phyloP scores from a whole-genome alignment of 2,888 invertebrate species.

The Eupithecia pulchellata region DNA sequence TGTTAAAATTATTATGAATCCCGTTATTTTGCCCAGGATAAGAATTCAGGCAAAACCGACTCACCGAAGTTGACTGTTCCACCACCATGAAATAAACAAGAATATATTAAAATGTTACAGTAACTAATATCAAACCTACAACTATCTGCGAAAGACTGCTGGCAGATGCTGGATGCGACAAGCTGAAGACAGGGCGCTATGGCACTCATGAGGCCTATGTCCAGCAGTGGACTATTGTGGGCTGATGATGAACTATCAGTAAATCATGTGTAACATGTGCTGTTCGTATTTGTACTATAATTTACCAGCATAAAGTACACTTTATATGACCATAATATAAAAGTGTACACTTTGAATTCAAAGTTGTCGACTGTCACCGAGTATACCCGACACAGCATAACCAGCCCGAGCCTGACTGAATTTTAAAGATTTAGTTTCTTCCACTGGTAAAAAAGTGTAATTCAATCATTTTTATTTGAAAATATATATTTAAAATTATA shows the following conservation, averaged over 20 bases:
- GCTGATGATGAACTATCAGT: too few species aligned
- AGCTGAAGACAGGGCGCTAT: too few species aligned
- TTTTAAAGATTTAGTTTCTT: not conserved
- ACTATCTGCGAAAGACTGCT: too few species aligned
- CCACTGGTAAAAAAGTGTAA: not conserved
- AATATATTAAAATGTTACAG: conserved; percentile 26
- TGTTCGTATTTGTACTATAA: not conserved
- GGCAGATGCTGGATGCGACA: too few species aligned
- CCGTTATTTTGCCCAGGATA: conserved; percentile 56
- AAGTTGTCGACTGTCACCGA: not conserved
- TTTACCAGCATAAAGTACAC: not conserved
- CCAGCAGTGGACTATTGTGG: too few species aligned
- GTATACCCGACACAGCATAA: not conserved
- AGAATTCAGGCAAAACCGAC: conserved; percentile 66
- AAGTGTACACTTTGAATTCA: not conserved
- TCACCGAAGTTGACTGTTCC: conserved; percentile 76
- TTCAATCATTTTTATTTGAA: not conserved
- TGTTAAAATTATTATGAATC: conserved; percentile 32
- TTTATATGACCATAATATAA: not conserved
- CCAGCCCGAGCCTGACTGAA: not conserved
- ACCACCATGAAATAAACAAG: conserved; percentile 83
- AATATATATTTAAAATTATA: not conserved
- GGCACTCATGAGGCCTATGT: too few species aligned
- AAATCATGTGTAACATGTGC: not conserved
- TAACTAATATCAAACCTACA: conserved; percentile 8